Base-by-base conservation (phyloP, 2,113 vertebrate species). In the Todiramphus saurophagus region DNA sequence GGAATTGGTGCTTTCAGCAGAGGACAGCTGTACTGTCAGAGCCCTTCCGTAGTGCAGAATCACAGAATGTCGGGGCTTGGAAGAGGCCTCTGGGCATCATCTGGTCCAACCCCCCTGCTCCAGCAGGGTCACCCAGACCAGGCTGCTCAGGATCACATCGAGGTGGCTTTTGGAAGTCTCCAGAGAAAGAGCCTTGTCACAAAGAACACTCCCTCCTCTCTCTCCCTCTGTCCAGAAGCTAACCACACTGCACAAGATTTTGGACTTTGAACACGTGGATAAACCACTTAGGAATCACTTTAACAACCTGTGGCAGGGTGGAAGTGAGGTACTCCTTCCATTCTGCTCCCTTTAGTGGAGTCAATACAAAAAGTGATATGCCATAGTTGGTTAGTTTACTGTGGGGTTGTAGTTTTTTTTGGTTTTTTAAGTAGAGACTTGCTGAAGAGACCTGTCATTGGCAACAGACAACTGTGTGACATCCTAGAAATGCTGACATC, bases 201-300 rank as follows among this genome's bases (percentile, higher is more conserved):
- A 94, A 90, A 3, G 41, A 62, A 1, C 39, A 33, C 0, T 0
- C 73, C 35, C 37, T 64, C 53, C 53, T 53, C 19, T 43, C 25
- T 51, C 20, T 50, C 27, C 53, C 18, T 73, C n/a, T 55, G 37
- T 70, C 60, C 70, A 37, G 56, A 59, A 85, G 28, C 44, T 66
- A 76, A 51, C 19, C 0, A 0, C 28, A 4, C 3, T 11, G 27
- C 50, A 43, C 25, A 51, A 3, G 6, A 8, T 43, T 17, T 18
- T 33, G 60, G 16, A 33, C 78, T 83, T 72, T 27, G 51, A 62
- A 63, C 10, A 5, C 4, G 53, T 51, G 39, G 24, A 30, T 31
- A 59, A 78, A 62, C 20, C 17, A 1, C 41, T 56, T 16, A 31
- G n/a, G 35, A 81, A 18, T 46, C 31, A 21, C 31, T 75, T 31